phyloP scores from a whole-genome alignment of 35 echinoderm and acorn worm species.

The Heliocidaris tuberculata region DNA sequence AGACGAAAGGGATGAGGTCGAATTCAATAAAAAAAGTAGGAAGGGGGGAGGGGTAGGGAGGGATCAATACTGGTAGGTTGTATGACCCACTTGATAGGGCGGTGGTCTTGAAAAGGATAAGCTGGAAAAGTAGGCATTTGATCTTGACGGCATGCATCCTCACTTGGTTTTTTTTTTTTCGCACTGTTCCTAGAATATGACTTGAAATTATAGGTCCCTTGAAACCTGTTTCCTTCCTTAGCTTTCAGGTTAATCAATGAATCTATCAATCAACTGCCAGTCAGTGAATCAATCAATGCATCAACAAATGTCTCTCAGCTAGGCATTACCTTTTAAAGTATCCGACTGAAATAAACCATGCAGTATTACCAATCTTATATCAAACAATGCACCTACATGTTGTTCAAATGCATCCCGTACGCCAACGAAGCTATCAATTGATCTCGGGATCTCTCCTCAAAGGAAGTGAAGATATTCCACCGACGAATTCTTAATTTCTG shows the following conservation, averaged over 20 bases:
- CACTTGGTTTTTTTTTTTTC: too few relatives aligned
- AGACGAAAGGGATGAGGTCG: too few relatives aligned
- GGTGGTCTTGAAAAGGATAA: too few relatives aligned
- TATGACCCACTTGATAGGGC: too few relatives aligned
- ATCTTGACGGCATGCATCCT: too few relatives aligned
- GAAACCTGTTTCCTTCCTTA: too few relatives aligned
- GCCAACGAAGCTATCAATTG: neutral
- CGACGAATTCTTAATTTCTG: constrained; percentile 7
- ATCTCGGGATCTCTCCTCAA: neutral
- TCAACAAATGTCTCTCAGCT: neutral
- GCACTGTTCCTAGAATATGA: too few relatives aligned
- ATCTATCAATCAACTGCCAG: neutral
- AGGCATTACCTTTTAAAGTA: neutral
- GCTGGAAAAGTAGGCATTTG: too few relatives aligned
- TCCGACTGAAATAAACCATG: neutral
- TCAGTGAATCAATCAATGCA: neutral
- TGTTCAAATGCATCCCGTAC: neutral
- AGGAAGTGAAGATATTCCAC: neutral
- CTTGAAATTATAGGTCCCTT: too few relatives aligned
- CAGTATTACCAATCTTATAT: neutral
- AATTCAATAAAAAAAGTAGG: too few relatives aligned
- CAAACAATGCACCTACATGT: neutral
- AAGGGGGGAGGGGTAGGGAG: too few relatives aligned
- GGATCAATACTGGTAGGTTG: too few relatives aligned
- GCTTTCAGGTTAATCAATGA: neutral